A percentile compares a stretch with the other conserved stretches of the same genome.
Conservation (phyloP, 2,113 vertebrate genomes). For the Corydoras maculifer region DNA sequence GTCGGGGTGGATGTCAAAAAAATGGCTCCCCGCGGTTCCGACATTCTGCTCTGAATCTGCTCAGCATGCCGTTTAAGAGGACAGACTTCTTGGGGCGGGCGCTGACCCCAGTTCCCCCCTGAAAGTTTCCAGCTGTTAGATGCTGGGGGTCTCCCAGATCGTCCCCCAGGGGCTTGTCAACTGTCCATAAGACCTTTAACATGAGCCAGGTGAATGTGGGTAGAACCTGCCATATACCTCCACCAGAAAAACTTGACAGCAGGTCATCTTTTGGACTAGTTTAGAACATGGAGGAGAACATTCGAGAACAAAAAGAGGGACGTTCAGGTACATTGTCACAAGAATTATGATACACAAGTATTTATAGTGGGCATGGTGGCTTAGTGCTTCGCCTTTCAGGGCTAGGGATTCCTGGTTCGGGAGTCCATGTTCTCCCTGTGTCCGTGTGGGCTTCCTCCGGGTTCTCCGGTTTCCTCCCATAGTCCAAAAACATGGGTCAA, state of each 20-base stretch:
- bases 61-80: conserved; percentile 28
- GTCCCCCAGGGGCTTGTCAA: conserved; percentile 42
- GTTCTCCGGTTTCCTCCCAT: no score
- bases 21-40: not conserved
- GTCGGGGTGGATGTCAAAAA: conserved; percentile 1
- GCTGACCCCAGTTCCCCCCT: not conserved
- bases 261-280: not conserved
- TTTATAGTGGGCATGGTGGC: no score
- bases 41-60: conserved; percentile 25
- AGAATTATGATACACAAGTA: no score
- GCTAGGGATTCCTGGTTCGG: no score
- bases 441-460: no score
- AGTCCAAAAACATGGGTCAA: no score
- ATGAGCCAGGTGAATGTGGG: conserved; percentile 48
- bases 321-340: no score
- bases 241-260: not conserved
- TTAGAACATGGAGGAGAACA: no score
- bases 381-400: no score
- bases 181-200: conserved; percentile 50
- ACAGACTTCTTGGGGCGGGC: conserved; percentile 13
- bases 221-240: conserved; percentile 21
- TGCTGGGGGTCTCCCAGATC: conserved; percentile 45
- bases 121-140: conserved; percentile 44
- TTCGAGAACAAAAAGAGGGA: no score
- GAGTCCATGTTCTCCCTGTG: no score